Base-by-base conservation (phyloP, 2,888 invertebrate genomes). In the Phyllotreta cruciferae region DNA sequence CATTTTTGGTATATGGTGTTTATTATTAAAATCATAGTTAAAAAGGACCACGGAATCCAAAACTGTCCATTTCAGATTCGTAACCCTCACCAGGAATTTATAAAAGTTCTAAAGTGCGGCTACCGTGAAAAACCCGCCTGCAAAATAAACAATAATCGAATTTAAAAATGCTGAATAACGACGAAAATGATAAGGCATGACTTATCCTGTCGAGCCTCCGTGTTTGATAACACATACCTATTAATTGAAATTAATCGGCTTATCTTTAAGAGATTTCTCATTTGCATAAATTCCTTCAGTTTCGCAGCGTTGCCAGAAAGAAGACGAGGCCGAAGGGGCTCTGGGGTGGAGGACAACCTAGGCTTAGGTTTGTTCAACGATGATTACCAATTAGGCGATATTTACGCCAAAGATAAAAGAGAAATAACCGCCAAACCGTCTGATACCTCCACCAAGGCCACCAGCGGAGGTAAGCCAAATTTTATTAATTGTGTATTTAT, bases 261-360 rank as follows among this genome's bases (percentile, higher is more conserved):
- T 66, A 37, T 60, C 62, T 11, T 56, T 41, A 4, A 24, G 24
- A 24, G 24, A 24, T 24, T 24, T 24, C 24, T 24, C 1, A 24
- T 24, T 24, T 24, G 4, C 1, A 24, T 34, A 42, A 8, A 41
- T 41, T 24, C 2, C 1, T n/a, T 68, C 74, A 67, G 78, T 75
- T 68, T 73, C 10, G 41, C 52, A 13, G 7, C 44, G 5, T 37
- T 52, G 37, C 37, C 49, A 13, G 60, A 60, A 35, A 71, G 80
- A 60, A 73, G 79, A 61, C 70, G 75, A 37, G 71, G 78, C 38
- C 69, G 74, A 63, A 73, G 72, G 5, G 70, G 68, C 6, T 69
- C 73, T n/a, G 77, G 83, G 66, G 74, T 86, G 50, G 83, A 85
- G 55, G 86, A 87, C 75, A 85, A 86, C 66, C 78, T 87, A 61